Conservation (phyloP, 1,140 invertebrate genomes). For the Zelostemma sp. region DNA sequence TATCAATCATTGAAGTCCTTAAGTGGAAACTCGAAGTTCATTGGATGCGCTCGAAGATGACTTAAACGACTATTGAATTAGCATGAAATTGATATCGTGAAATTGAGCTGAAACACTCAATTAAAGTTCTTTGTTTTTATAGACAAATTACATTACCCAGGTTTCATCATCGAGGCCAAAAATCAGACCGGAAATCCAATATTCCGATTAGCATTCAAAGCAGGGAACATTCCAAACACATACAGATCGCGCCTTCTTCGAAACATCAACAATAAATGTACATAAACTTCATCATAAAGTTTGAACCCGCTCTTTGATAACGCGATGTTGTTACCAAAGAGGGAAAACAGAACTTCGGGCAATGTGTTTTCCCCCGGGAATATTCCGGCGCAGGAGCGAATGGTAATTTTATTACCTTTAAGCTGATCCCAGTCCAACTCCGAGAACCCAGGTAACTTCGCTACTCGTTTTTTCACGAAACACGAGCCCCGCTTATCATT, state of each 20-base stretch:
- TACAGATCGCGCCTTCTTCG: too few species aligned
- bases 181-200: too few species aligned
- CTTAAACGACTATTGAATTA: not conserved
- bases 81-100: not conserved
- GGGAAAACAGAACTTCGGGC: conserved; percentile 10
- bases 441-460: conserved; percentile 25
- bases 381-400: conserved; percentile 14
- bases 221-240: too few species aligned
- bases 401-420: conserved; percentile 34
- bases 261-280: too few species aligned
- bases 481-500: conserved; percentile 15
- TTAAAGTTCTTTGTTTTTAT: too few species aligned
- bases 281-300: too few species aligned
- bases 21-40: not conserved
- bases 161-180: too few species aligned
- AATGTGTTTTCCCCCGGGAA: conserved; percentile 2
- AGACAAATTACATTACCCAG: too few species aligned
- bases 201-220: too few species aligned
- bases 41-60: not conserved
- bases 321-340: conserved; percentile 11
- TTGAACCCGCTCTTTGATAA: not conserved
- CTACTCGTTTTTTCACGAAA: conserved; percentile 19
- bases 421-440: conserved; percentile 21
- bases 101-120: too few species aligned
- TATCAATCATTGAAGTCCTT: not conserved